A percentile compares a stretch with the other conserved stretches of the same genome.
These are phyloP conservation scores for Trachelus tabidus DNA, from an alignment of 2,888 invertebrate genomes.

Conservation along the genomic window DNA sequence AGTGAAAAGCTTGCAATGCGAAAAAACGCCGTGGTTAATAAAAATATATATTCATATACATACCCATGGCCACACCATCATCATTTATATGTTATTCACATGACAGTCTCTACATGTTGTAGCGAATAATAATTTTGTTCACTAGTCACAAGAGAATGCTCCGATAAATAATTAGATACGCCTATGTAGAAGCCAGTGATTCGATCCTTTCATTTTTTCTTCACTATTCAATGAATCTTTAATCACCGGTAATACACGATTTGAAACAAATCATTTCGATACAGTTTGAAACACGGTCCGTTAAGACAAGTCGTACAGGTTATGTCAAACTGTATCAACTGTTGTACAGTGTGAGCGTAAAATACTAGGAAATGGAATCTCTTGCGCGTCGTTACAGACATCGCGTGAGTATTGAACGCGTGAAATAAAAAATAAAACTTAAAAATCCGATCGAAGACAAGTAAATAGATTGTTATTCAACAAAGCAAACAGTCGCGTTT, in stretches of 20 bases:
- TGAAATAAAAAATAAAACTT: neutral
- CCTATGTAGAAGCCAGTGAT: neutral
- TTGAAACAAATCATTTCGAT: conserved; percentile 40
- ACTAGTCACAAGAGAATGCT: neutral
- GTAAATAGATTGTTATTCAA: conserved; percentile 46
- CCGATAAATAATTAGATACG: neutral
- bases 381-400: conserved; percentile 25
- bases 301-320: conserved; percentile 34
- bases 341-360: conserved; percentile 38
- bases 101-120: conserved; percentile 31
- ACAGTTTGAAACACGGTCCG: conserved; percentile 57
- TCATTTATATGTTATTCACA: conserved; percentile 64
- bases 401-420: conserved; percentile 18
- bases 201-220: neutral
- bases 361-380: conserved; percentile 21
- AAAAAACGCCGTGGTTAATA: conserved; percentile 26
- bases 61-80: conserved; percentile 67
- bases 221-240: neutral
- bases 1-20: conserved; percentile 10
- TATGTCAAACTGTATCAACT: conserved; percentile 59
- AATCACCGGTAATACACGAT: neutral
- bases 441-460: conserved; percentile 7
- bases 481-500: conserved; percentile 54
- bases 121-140: conserved; percentile 16
- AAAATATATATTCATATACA: conserved; percentile 49